phyloP scores from a whole-genome alignment of 2,888 invertebrate species.

The Microctonus aethiopoides region DNA sequence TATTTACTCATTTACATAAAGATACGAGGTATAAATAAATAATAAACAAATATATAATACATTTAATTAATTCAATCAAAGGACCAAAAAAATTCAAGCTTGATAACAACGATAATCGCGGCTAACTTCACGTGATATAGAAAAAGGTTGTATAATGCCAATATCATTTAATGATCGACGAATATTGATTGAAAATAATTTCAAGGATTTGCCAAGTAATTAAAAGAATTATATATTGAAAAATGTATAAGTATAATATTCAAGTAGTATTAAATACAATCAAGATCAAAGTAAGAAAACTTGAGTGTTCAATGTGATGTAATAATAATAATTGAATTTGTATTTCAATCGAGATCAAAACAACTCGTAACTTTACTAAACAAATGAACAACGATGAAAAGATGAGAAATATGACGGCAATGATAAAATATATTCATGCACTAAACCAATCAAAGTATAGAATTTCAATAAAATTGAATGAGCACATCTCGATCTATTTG shows the following conservation, averaged over 20 bases:
- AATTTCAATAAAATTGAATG: neutral
- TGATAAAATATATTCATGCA: neutral
- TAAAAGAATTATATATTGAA: too few species aligned
- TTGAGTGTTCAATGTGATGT: neutral
- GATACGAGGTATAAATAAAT: too few species aligned
- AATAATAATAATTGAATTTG: too few species aligned
- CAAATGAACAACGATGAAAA: neutral
- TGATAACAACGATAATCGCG: neutral
- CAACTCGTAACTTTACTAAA: too few species aligned
- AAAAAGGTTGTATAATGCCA: neutral
- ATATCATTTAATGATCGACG: neutral
- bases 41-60: neutral
- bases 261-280: too few species aligned
- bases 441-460: neutral
- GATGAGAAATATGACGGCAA: neutral
- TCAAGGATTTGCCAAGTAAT: too few species aligned
- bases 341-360: too few species aligned
- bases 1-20: neutral
- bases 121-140: neutral
- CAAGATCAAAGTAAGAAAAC: too few species aligned
- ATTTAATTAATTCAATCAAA: slow-evolving; percentile 18
- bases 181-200: neutral
- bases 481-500: neutral
- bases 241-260: too few species aligned
- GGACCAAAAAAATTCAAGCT: slow-evolving; percentile 23